These are phyloP conservation scores for Drosophila asahinai DNA, from an alignment of 1,140 invertebrate species.

Conservation along the genomic window DNA sequence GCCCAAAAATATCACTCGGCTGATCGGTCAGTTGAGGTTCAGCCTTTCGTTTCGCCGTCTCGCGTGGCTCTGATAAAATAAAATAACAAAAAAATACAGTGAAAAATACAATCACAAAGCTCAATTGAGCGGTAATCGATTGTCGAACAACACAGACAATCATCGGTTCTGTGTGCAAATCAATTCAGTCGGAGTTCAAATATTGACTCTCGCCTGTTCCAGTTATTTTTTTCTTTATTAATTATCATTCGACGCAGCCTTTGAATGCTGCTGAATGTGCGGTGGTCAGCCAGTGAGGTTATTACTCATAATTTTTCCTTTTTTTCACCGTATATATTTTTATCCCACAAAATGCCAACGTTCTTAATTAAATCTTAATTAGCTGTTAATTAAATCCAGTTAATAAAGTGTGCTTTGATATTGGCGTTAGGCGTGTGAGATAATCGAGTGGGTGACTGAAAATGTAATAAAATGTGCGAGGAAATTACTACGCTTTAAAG, in stretches of 20 bases:
- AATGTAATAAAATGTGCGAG: neutral
- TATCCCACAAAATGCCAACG: no score
- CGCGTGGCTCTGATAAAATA: conserved; percentile 11
- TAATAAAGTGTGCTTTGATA: neutral
- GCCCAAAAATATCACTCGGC: conserved; percentile 21
- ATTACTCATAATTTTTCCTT: neutral
- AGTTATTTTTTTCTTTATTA: conserved; percentile 9
- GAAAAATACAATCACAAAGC: conserved; percentile 10
- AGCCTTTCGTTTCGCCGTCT: conserved; percentile 20
- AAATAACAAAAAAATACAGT: conserved; percentile 1
- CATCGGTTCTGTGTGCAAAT: conserved; percentile 17
- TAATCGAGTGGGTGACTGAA: neutral
- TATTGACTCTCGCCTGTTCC: conserved; percentile 9
- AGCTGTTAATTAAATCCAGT: neutral
- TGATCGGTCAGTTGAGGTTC: conserved; percentile 50
- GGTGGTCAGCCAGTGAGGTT: neutral
- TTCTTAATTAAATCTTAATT: no score
- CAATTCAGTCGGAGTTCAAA: conserved; percentile 22
- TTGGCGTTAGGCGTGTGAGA: neutral
- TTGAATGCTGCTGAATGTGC: neutral
- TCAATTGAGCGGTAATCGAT: conserved; percentile 33
- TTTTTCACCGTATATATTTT: neutral
- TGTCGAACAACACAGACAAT: conserved; percentile 1
- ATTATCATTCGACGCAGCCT: neutral
- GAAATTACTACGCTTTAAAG: neutral